A percentile compares a stretch with the other conserved stretches of the same genome.
phyloP scores from a whole-genome alignment of 2,888 invertebrate genomes.

The Troides oblongomaculatus region DNA sequence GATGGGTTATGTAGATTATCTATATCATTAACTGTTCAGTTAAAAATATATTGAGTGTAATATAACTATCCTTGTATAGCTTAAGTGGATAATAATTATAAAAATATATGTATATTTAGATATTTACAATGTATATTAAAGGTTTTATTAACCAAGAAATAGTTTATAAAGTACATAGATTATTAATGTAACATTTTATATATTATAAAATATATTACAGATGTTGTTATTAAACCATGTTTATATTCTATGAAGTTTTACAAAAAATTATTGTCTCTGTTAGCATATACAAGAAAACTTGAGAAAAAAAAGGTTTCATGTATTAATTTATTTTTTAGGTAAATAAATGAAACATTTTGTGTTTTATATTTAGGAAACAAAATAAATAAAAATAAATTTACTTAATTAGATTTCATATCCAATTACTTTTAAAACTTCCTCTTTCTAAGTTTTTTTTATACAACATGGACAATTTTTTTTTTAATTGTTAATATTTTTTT shows the following conservation, averaged over 20 bases:
- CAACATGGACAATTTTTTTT: conserved; percentile 1
- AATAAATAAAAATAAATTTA: not conserved
- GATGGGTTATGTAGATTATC: not conserved
- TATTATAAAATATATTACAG: not conserved
- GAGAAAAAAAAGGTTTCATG: not conserved
- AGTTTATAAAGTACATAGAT: not conserved
- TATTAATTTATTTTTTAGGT: too few species aligned
- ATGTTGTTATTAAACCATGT: conserved; percentile 3
- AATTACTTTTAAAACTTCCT: not conserved
- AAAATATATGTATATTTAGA: conserved; percentile 64
- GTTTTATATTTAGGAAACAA: not conserved
- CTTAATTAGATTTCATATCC: not conserved
- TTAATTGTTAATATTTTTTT: conserved; percentile 3
- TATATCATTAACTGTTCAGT: not conserved
- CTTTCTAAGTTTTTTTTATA: not conserved
- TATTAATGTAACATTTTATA: not conserved
- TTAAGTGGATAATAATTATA: conserved; percentile 18
- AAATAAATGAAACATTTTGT: not conserved
- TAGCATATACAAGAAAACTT: not conserved
- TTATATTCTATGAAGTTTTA: conserved; percentile 22
- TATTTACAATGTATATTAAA: conserved; percentile 33
- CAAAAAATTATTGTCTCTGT: conserved; percentile 9
- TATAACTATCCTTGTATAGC: not conserved
- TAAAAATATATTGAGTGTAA: not conserved
- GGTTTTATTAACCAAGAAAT: conserved; percentile 5